phyloP scores from a whole-genome alignment of 2,113 vertebrate species.

The Pomatostomus ruficeps region DNA sequence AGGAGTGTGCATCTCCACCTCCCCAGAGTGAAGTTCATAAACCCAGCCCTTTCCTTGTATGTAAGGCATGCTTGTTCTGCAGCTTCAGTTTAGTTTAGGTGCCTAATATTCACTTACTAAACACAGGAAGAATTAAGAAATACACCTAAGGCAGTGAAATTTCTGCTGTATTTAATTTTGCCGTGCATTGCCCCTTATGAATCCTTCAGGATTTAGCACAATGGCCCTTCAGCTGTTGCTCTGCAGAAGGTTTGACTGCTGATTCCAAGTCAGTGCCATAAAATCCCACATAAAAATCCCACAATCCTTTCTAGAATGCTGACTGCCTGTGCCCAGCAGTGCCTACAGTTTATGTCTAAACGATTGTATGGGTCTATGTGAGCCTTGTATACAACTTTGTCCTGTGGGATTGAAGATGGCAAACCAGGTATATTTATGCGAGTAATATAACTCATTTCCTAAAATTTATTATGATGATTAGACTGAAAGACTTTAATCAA shows the following conservation, averaged over 20 bases:
- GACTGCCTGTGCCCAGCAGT: background rate
- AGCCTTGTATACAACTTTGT: background rate
- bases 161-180: background rate
- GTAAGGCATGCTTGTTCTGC: background rate
- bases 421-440: background rate
- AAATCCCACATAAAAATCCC: background rate
- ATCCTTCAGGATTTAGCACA: background rate
- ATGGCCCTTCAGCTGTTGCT: too few relatives aligned
- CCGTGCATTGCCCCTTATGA: background rate
- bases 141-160: background rate
- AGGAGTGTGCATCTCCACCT: background rate
- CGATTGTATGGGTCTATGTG: rapidly evolving
- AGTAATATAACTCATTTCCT: rapidly evolving
- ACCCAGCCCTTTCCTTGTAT: background rate
- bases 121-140: background rate
- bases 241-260: background rate
- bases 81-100: background rate
- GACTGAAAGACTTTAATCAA: background rate
- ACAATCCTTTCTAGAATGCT: background rate
- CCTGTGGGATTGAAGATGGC: background rate
- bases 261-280: background rate
- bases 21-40: background rate
- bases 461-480: too few relatives aligned
- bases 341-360: background rate
- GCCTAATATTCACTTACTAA: background rate